Conservation (phyloP, 2,888 invertebrate species). For the Pelosia muscerda region DNA sequence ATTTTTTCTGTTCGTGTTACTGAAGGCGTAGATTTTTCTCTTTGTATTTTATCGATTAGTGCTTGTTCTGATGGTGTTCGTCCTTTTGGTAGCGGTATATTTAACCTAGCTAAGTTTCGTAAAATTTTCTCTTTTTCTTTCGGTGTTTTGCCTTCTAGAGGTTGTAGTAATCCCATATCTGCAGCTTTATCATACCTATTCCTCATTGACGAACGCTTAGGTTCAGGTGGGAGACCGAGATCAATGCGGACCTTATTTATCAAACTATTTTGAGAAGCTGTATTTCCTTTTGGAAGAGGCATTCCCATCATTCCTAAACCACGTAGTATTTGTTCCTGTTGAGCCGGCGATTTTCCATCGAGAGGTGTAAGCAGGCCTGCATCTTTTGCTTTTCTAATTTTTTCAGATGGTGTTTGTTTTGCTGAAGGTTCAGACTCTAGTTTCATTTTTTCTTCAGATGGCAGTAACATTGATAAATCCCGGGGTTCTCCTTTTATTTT, state of each 20-base stretch:
- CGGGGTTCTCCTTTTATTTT: conserved; percentile 12
- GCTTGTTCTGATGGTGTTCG: conserved; percentile 44
- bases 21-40: background rate
- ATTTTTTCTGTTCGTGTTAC: conserved; percentile 34
- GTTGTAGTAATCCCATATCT: conserved; percentile 44
- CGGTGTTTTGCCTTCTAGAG: conserved; percentile 42
- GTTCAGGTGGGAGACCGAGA: conserved; percentile 51
- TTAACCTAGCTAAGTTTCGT: conserved; percentile 18
- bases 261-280: conserved; percentile 44
- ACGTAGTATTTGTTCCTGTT: conserved; percentile 50
- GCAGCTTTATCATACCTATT: conserved; percentile 43
- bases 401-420: conserved; percentile 46
- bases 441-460: background rate
- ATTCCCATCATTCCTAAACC: conserved; percentile 44
- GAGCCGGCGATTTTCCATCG: conserved; percentile 37
- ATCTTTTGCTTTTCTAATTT: conserved; percentile 46
- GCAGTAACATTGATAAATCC: background rate
- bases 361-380: conserved; percentile 42
- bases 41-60: conserved; percentile 4
- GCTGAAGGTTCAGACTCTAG: conserved; percentile 19
- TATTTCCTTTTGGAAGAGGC: conserved; percentile 51
- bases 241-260: conserved; percentile 32
- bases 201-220: conserved; percentile 45
- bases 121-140: conserved; percentile 45
- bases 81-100: conserved; percentile 20